Percentiles rank a stretch among this genome's conserved stretches.
Evolutionary conservation across 2,113 vertebrate species (phyloP).

Genomic region (Poicephalus gulielmi): DNA sequence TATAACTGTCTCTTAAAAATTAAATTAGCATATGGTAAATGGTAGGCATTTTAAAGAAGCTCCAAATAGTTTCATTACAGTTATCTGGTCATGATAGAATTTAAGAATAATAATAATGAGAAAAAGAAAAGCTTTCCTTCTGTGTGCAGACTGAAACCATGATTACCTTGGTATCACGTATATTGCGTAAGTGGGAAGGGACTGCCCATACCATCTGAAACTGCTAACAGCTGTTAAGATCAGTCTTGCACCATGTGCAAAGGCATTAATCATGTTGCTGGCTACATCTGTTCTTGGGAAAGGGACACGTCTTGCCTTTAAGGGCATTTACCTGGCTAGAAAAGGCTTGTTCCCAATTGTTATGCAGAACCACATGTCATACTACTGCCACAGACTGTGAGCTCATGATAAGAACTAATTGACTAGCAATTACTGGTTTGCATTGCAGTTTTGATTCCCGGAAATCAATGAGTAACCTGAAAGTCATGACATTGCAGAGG

Average conservation of each 20-base stretch:
- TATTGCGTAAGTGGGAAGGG: not conserved
- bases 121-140: conserved; percentile 10
- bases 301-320: not conserved
- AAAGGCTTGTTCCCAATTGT: conserved; percentile 9
- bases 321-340: conserved; percentile 38
- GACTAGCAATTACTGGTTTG: conserved; percentile 46
- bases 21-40: conserved; percentile 17
- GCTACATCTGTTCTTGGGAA: conserved; percentile 57
- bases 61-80: conserved; percentile 31
- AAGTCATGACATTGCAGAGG: conserved; percentile 55
- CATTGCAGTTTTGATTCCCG: not conserved
- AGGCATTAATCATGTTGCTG: conserved; percentile 51
- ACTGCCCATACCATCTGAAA: conserved; percentile 9
- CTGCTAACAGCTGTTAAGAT: conserved; percentile 55
- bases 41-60: conserved; percentile 15
- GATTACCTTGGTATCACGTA: not conserved
- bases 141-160: not conserved
- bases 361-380: not conserved
- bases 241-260: not conserved
- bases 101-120: not conserved
- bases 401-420: conserved; percentile 38
- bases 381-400: not conserved
- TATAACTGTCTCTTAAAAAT: conserved; percentile 42
- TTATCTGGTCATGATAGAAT: not conserved
- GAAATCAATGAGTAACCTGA: conserved; percentile 48